Evolutionary conservation across 2,113 vertebrate genomes (phyloP).

Genomic region (Leucopsar rothschildi): DNA sequence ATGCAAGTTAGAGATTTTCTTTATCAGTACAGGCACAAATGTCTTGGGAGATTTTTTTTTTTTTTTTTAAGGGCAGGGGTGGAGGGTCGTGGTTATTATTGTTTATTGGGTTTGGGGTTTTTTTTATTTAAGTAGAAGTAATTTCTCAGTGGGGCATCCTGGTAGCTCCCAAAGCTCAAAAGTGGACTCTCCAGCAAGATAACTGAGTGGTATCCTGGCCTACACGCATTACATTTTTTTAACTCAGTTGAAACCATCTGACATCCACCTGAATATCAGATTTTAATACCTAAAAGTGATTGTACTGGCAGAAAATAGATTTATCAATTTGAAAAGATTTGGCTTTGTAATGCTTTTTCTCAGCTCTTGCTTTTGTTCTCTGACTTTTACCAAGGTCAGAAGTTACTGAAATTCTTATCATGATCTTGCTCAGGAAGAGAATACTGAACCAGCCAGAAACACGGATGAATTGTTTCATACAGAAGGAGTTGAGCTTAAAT

Average conservation of each 20-base stretch:
- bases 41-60: not conserved
- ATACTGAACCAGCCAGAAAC: not conserved
- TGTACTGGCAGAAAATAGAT: not conserved
- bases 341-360: not conserved
- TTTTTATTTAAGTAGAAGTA: not conserved
- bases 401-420: not conserved
- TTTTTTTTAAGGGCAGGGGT: fast-evolving
- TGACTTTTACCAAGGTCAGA: not conserved
- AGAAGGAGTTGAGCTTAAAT: not conserved
- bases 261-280: not conserved
- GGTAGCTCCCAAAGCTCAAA: not conserved
- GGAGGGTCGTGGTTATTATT: fast-evolving
- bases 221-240: not conserved
- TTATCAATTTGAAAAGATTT: not conserved
- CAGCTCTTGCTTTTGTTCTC: not conserved
- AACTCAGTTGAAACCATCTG: not conserved
- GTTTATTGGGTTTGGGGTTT: fast-evolving
- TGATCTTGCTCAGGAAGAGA: not conserved
- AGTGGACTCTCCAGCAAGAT: not conserved
- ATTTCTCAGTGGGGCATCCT: not conserved
- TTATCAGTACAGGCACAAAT: not conserved
- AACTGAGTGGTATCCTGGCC: not conserved
- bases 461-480: not conserved
- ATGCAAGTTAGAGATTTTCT: not conserved
- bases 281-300: not conserved